Base-by-base conservation (phyloP, 2,797 vertebrate species). In the Xerus rutilus region DNA sequence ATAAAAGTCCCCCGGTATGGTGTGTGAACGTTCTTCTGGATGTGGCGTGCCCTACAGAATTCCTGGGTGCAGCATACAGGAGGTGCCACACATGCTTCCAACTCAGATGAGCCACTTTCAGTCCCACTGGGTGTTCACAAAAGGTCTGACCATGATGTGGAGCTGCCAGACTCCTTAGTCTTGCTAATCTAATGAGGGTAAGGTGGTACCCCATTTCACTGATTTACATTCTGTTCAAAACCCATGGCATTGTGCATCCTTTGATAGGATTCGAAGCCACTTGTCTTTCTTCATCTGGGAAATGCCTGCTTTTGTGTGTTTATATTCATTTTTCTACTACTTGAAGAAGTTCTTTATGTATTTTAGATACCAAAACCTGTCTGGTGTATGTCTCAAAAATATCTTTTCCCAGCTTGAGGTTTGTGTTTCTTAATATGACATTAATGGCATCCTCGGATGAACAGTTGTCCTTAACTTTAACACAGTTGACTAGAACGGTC, bases 381-480 rank as follows among this genome's bases (percentile, higher is more conserved):
- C 21, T 25, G 4, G 21, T 43, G 3, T 45, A 64, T 30, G 20
- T 72, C 79, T 95, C 81, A 82, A 91, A 91, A 73, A 82, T 45
- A 69, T 5, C n/a, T 25, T 93, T 69, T 43, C 39, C 12, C 15
- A 83, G 54, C 67, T 73, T 62, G 30, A 30, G 18, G 18, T 83
- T 67, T 73, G 5, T 39, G 39, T 62, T 69, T 65, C 43, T 67
- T 28, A 21, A 57, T 21, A 57, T 43, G 85, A 11, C 4, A 57
- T 49, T 49, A 82, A 20, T 7, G 3, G 32, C 43, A 4, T 28
- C 9, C 54, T 70, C 30, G 47, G 28, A 78, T 39, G 28, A 78
- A 57, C 14, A 59, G 14, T 5, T 70, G 57, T 81, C 64, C n/a
- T 83, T 87, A 62, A 96, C 17, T 86, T 86, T 78, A 92, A 74